Evolutionary conservation across 2,797 vertebrate species (phyloP).

Genomic region (Coregonus sp.): DNA sequence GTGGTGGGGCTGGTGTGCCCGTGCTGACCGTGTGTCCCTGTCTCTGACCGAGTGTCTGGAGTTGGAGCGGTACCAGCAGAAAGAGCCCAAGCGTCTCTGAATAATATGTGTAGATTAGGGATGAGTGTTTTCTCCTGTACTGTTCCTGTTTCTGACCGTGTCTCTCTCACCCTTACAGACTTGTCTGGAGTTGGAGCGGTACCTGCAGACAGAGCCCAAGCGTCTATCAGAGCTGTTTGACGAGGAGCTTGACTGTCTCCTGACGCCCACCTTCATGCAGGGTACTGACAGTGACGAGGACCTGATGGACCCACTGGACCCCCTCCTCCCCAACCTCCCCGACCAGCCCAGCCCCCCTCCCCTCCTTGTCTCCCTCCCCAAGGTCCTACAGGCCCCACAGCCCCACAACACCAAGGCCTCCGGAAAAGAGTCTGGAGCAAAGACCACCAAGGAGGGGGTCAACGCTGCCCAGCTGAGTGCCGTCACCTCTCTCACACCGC

Average conservation of each 20-base stretch:
- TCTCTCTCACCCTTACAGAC: slow-evolving; percentile 72
- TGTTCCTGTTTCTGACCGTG: too few species aligned
- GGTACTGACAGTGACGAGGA: slow-evolving; percentile 75
- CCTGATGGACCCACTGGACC: slow-evolving; percentile 73
- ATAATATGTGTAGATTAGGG: too few species aligned
- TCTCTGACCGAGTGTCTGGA: too few species aligned
- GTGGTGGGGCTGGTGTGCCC: too few species aligned
- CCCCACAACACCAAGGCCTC: slow-evolving; percentile 50
- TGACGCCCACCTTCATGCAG: slow-evolving; percentile 82
- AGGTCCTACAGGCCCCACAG: slow-evolving; percentile 72
- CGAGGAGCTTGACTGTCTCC: slow-evolving; percentile 88
- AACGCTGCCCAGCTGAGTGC: slow-evolving; percentile 91
- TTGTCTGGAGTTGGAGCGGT: slow-evolving; percentile 91
- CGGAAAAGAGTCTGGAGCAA: slow-evolving; percentile 38
- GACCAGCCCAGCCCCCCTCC: slow-evolving; percentile 80
- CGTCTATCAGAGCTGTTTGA: slow-evolving; percentile 89
- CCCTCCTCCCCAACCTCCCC: slow-evolving; percentile 76
- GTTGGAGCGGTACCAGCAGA: too few species aligned
- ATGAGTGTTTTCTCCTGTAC: too few species aligned
- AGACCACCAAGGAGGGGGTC: slow-evolving; percentile 73
- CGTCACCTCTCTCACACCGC: slow-evolving; percentile 91
- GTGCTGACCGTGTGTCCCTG: too few species aligned
- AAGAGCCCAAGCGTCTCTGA: too few species aligned
- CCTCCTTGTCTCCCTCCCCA: slow-evolving; percentile 81
- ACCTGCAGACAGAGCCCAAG: slow-evolving; percentile 91